Conservation (phyloP, 2,888 invertebrate species). For the Rotaria socialis region DNA sequence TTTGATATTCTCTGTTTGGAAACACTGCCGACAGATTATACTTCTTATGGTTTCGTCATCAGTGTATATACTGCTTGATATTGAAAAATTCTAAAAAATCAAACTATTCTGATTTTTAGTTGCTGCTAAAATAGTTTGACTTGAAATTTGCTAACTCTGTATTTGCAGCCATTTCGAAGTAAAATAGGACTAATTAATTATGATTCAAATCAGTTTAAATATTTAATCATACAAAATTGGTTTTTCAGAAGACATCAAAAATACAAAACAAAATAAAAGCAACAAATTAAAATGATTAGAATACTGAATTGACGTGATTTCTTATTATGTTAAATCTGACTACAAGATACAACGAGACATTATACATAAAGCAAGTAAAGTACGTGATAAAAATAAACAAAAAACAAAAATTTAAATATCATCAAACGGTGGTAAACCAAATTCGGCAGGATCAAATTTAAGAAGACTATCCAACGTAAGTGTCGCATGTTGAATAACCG, state of each 20-base stretch:
- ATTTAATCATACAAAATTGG: neutral
- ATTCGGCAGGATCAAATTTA: slow-evolving; percentile 75
- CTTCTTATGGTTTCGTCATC: no score
- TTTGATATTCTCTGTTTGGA: no score
- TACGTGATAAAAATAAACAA: neutral
- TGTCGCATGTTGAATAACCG: slow-evolving; percentile 64
- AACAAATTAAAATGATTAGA: neutral
- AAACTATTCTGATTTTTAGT: no score
- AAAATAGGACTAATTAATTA: neutral
- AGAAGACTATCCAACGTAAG: slow-evolving; percentile 70
- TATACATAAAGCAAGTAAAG: neutral
- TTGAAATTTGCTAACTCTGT: no score
- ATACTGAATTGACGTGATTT: neutral
- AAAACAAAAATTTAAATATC: neutral
- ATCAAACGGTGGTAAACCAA: slow-evolving; percentile 70
- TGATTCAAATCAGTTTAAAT: neutral
- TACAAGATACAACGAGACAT: neutral
- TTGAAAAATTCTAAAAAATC: no score
- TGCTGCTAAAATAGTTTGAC: no score
- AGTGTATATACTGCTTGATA: no score
- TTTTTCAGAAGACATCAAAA: neutral
- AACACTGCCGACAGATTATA: no score
- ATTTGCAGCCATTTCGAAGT: no score
- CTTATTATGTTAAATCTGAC: neutral
- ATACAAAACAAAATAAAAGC: neutral